Base-by-base conservation (phyloP, 2,797 vertebrate species). In the Tragopan temminckii region DNA sequence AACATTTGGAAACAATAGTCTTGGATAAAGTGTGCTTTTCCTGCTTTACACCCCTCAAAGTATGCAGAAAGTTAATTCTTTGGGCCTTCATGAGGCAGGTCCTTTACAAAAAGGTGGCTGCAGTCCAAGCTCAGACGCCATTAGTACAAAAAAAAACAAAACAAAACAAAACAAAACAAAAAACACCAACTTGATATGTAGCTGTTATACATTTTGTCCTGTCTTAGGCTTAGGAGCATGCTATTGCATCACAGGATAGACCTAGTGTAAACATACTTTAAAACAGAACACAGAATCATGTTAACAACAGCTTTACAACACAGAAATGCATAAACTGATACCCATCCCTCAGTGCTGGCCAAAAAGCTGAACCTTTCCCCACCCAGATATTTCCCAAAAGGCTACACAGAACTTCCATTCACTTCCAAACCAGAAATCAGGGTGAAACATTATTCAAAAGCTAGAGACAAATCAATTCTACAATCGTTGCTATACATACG, bases 391-490 rank as follows among this genome's bases (percentile, higher is more conserved):
- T 87, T 77, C 38, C 57, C 70, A 79, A 94, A 87, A 23, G 19
- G 4, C 76, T 45, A 25, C 27, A 77, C 45, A 86, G 50, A 12
- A 38, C n/a, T 90, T 21, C 46, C 61, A 4, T 42, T 62, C n/a
- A 9, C 5, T 87, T 90, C 16, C 61, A 72, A 87, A 85, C 4
- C 13, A 59, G 40, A 78, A 93, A 81, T 70, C 48, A 62, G 6
- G 50, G 36, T 66, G 78, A 78, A 82, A 75, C 24, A 17, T 87
- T 85, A 66, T 75, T 89, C 92, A 85, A 90, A 90, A 87, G 61
- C 50, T 77, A 19, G 48, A 85, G 36, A 87, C 27, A 90, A 90
- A 79, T 75, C 64, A 71, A 13, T 8, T 80, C 81, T 80, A 24
- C 85, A 82, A 80, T 66, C 42, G 24, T 94, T 2, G 0, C 58